Evolutionary conservation across 2,797 vertebrate species (phyloP), one percentile per base, ranked within the genome.

Genomic region (Rallus crepitans): DNA sequence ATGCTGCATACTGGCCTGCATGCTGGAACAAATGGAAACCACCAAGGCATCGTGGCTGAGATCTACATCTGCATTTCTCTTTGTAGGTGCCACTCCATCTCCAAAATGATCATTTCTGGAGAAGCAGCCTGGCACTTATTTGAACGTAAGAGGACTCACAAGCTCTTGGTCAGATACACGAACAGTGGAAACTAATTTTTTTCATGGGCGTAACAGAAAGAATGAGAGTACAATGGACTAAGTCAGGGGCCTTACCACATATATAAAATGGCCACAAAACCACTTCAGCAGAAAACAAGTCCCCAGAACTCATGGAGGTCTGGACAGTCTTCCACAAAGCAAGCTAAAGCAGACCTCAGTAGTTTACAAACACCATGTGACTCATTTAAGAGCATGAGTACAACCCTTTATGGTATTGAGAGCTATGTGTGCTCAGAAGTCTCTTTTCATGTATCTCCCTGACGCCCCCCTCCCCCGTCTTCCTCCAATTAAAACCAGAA

Each of bases 201-300:
- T 91, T 73, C 27, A 84, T 48, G 61, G 48, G 24, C 12, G 0
- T 71, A 94, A 88, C n/a, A 90, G 59, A 56, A 63, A 40, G 35
- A 79, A 11, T 1, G 0, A 37, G n/a, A 94, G 25, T n/a, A 71
- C 37, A 66, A 76, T 12, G 18, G n/a, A 71, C 42, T 66, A 76
- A 82, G 56, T 25, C 35, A 27, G 42, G 8, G 42, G 42, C 18
- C 18, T 45, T 45, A 18, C 42, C 18, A 45, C 8, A 45, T 18
- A 70, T 60, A 48, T 45, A 82, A 79, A 87, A 11, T 63, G 25
- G 42, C 81, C 52, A 70, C 59, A 55, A 25, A 69, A 90, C 76
- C n/a, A 88, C 20, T 91, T 82, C 61, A 87, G 33, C 63, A 92
- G 48, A 94, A 71, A 78, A 92, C 53, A 33, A 68, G 25, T 71